Evolutionary conservation across 2,888 invertebrate species (phyloP).

Genomic region (Sminthurinus aureus): DNA sequence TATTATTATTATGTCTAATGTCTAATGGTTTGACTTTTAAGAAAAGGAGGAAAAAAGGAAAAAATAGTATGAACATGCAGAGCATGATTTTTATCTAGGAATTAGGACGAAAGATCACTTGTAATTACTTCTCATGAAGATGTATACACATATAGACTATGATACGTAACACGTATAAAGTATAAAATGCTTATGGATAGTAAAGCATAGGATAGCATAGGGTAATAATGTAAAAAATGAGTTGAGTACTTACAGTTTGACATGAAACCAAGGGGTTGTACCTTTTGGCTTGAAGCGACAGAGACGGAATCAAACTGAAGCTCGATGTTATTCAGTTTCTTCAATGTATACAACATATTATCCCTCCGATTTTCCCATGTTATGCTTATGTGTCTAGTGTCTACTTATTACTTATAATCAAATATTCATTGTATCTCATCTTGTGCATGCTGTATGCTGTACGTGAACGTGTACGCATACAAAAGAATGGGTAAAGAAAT

Average conservation of each 20-base stretch:
- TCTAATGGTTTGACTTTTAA: no score
- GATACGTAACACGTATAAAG: background rate
- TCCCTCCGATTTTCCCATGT: no score
- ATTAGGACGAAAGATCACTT: background rate
- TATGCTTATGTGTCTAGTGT: no score
- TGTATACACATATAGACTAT: background rate
- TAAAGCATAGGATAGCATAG: no score
- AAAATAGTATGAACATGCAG: no score
- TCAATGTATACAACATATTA: background rate
- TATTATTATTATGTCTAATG: no score
- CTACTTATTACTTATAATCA: no score
- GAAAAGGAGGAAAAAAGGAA: no score
- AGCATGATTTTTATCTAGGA: background rate
- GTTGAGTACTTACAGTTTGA: background rate
- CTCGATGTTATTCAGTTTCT: background rate
- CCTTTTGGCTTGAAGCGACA: background rate
- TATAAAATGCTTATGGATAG: no score
- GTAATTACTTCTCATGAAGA: background rate
- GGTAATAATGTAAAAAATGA: background rate
- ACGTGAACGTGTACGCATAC: background rate
- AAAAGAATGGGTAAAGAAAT: background rate
- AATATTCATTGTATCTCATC: background rate
- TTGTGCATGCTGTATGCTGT: background rate
- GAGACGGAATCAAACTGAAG: background rate
- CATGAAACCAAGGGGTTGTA: background rate